Evolutionary conservation across 2,888 invertebrate species (phyloP).

Genomic region (Oscheius myriophilus): DNA sequence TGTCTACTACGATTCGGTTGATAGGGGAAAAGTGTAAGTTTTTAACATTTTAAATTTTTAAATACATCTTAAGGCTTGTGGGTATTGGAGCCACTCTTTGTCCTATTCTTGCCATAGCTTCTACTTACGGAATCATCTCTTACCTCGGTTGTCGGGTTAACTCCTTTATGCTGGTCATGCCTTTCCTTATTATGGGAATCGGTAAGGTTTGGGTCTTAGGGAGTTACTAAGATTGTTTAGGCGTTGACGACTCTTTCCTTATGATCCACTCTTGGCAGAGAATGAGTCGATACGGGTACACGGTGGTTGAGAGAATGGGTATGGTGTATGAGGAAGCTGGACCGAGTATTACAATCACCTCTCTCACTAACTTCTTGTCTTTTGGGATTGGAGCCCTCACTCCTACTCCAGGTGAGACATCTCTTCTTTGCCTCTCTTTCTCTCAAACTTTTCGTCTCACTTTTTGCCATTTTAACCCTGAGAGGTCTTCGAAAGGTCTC

Average conservation of each 20-base stretch:
- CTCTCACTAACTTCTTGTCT: constrained; percentile 69
- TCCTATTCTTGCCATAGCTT: constrained; percentile 66
- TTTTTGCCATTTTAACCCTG: too few relatives aligned
- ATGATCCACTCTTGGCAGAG: constrained; percentile 68
- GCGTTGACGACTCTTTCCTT: constrained; percentile 65
- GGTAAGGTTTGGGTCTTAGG: constrained; percentile 47
- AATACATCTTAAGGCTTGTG: constrained; percentile 35
- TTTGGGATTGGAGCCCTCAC: constrained; percentile 69
- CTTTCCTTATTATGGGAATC: constrained; percentile 69
- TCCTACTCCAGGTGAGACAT: constrained; percentile 64
- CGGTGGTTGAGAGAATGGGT: constrained; percentile 47
- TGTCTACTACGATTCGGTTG: constrained; percentile 58
- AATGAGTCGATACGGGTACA: constrained; percentile 49
- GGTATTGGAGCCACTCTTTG: constrained; percentile 59
- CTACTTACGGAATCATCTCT: constrained; percentile 65
- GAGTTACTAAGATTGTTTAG: too few relatives aligned
- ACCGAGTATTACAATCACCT: constrained; percentile 69
- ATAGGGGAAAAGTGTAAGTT: constrained; percentile 56
- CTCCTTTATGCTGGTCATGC: constrained; percentile 69
- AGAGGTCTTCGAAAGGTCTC: too few relatives aligned
- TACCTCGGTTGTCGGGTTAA: constrained; percentile 60
- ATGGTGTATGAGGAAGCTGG: constrained; percentile 68
- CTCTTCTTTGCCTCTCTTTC: too few relatives aligned
- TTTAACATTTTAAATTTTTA: constrained; percentile 3
- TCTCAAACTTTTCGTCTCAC: too few relatives aligned